A percentile compares a stretch with the other conserved stretches of the same genome.
These are phyloP conservation scores for Norana najaformis DNA, from an alignment of 2,888 invertebrate species.

Conservation along the genomic window DNA sequence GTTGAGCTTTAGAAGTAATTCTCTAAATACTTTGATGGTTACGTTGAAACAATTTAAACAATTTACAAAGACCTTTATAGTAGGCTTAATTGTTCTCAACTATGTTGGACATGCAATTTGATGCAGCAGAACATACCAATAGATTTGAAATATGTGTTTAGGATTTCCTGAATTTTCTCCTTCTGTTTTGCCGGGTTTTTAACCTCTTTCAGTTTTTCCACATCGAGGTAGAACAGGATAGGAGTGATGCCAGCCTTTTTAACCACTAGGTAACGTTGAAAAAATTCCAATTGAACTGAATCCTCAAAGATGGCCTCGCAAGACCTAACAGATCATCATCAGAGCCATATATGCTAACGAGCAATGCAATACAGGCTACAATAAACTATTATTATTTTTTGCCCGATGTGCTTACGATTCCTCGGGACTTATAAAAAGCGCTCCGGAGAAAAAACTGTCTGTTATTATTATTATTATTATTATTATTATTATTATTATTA, in stretches of 20 bases:
- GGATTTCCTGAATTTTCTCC: not conserved
- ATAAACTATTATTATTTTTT: not conserved
- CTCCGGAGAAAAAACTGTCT: too few relatives aligned
- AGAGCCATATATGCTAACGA: too few relatives aligned
- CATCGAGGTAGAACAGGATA: not conserved
- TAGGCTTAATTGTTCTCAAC: not conserved
- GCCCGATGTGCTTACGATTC: too few relatives aligned
- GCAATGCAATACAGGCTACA: too few relatives aligned
- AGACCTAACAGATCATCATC: slow-evolving; percentile 16
- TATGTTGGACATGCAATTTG: not conserved
- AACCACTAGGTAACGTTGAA: not conserved
- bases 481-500: not conserved
- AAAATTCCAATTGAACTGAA: not conserved
- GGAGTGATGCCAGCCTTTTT: not conserved
- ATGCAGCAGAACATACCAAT: not conserved
- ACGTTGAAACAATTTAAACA: not conserved
- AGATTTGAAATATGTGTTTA: not conserved
- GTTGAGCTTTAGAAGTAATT: too few relatives aligned
- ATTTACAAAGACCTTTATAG: not conserved
- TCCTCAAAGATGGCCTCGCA: not conserved
- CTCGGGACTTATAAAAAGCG: too few relatives aligned
- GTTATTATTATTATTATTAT: not conserved
- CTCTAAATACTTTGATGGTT: too few relatives aligned
- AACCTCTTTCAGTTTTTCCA: slow-evolving; percentile 4
- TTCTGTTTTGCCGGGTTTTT: not conserved